These are phyloP conservation scores for Mus pahari DNA, from an alignment of 2,113 vertebrate genomes.

Conservation along the genomic window DNA sequence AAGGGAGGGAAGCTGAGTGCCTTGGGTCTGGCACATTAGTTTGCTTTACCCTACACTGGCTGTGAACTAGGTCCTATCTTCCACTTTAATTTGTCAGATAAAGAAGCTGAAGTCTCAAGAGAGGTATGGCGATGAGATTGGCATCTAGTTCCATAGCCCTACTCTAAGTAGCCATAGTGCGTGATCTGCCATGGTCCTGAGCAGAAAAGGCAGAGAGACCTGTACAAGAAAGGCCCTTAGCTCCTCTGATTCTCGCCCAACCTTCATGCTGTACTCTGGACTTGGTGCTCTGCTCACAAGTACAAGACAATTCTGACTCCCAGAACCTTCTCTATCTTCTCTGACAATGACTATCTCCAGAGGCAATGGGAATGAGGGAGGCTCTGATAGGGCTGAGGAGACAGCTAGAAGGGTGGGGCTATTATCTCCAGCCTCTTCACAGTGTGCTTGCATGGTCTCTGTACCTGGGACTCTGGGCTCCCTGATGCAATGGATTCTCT, in stretches of 20 bases:
- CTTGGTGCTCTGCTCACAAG: background rate
- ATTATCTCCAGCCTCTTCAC: background rate
- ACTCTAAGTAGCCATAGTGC: background rate
- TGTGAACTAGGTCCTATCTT: background rate
- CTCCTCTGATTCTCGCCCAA: background rate
- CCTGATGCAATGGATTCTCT: background rate
- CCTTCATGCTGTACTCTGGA: background rate
- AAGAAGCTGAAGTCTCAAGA: background rate
- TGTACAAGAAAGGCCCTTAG: background rate
- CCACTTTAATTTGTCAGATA: background rate
- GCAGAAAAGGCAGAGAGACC: background rate
- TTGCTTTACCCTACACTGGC: background rate
- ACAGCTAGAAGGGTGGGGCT: background rate
- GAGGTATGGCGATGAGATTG: background rate
- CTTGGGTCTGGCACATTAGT: background rate
- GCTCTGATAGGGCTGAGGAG: background rate
- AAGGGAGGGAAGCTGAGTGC: background rate
- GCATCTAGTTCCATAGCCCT: background rate
- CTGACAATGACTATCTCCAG: background rate
- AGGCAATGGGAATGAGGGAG: background rate
- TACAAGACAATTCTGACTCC: background rate
- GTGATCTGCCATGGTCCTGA: background rate
- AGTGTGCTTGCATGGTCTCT: background rate
- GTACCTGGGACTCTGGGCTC: background rate
- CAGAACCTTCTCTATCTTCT: background rate